Base-by-base conservation (phyloP, 2,797 vertebrate genomes). In the Danio aesculapii region DNA sequence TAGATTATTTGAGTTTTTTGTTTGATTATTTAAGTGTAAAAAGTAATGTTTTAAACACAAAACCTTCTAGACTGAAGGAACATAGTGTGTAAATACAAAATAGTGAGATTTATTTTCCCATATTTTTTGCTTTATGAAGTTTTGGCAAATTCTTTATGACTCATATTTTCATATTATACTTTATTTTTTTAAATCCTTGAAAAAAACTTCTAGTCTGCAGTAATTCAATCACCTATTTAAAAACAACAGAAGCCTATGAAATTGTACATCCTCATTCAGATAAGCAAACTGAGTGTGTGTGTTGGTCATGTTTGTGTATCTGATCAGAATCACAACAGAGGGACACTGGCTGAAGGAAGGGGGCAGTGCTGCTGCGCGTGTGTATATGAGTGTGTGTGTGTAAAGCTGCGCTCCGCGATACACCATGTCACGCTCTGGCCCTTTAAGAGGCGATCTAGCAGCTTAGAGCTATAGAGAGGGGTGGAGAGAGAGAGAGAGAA, bases 361-460 rank as follows among this genome's bases (percentile, higher is more conserved):
- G 89, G 91, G 87, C 90, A 91, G 90, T 87, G 87, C 87, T 88
- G 89, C 81, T 90, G 86, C 88, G 66, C 85, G 81, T 87, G 89
- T 89, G 59, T 81, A 30, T 30, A 30, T 30, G 30, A 30, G 72
- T 69, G 47, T 72, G 43, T 68, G 59, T 62, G 11, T 62, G n/a
- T 74, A 43, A 62, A 47, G 77, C 72, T 70, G 64, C 17, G 58
- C 70, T 49, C 66, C 17, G 10, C 8, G 41, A 61, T 71, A 43
- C 76, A 90, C 86, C 88, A 81, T 71, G 64, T 75, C 70, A 58
- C 66, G 77, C 73, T 85, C 96, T 96, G 95, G 94, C 96, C 96
- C 97, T 98, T 98, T 98, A 98, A 98, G 96, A 95, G 94, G 92
- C 90, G 94, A 92, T 96, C 95, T 93, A 94, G 92, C 93, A 91